Percentiles rank a stretch among this genome's conserved stretches.
Conservation (phyloP, 2,797 vertebrate species). For the Spea hammondii region DNA sequence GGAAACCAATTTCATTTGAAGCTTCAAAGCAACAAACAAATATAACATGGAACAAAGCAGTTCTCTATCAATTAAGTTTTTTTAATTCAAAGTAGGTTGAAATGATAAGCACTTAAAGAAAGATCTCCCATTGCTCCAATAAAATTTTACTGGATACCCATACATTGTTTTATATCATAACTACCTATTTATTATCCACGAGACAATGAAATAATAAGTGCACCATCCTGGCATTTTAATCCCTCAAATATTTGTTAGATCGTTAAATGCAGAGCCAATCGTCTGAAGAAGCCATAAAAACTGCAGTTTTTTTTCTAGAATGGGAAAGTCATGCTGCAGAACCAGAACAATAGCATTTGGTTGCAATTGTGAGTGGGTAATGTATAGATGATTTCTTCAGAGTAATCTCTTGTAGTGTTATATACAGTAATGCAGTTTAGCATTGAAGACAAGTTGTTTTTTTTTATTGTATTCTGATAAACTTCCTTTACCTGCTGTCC, state of each 20-base stretch:
- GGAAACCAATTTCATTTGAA: not conserved
- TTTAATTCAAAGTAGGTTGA: constrained; percentile 21
- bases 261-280: constrained; percentile 9
- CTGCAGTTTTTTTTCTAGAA: not conserved
- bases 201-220: constrained; percentile 34
- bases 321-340: not conserved
- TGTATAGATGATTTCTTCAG: too few species aligned
- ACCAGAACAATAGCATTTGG: not conserved
- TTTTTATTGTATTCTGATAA: too few species aligned
- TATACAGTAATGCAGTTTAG: too few species aligned
- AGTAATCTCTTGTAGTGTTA: too few species aligned
- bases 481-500: too few species aligned
- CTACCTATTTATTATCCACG: constrained; percentile 28
- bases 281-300: constrained; percentile 11
- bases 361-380: not conserved
- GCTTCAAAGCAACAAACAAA: constrained; percentile 30
- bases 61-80: not conserved
- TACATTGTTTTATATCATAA: constrained; percentile 43
- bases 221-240: constrained; percentile 9
- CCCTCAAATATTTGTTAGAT: constrained; percentile 9
- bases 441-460: too few species aligned
- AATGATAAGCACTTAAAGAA: constrained; percentile 32
- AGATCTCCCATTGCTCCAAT: constrained; percentile 28
- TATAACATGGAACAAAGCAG: not conserved
- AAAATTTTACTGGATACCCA: constrained; percentile 40